Base-by-base conservation (phyloP, 2,888 invertebrate genomes). In the Mesochorus sp. region DNA sequence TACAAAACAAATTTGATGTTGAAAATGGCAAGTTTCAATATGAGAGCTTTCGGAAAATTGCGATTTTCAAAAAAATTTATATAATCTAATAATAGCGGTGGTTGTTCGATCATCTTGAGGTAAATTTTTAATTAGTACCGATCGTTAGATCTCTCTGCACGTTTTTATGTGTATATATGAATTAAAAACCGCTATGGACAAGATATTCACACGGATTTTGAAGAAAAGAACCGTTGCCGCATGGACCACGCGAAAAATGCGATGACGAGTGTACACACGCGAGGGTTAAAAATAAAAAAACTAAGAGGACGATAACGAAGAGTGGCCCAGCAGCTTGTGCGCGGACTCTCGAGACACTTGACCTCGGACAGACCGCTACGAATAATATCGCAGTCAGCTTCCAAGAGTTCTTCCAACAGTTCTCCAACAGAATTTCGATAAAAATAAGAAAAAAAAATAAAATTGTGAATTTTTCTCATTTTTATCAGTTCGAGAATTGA, bases 181-280 rank as follows among this genome's bases (percentile, higher is more conserved):
- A 12, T 17, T n/a, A 31, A 28, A 53, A 17, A 31, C n/a, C 49
- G 42, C n/a, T n/a, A 21, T 42, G 53, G 59, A 10, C 28, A 21
- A 55, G 62, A 55, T 64, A 49, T 14, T 10, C 2, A 28, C n/a
- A 42, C n/a, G 39, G 31, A 61, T 71, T 71, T 72, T 37, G 37
- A 53, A 10, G 37, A 37, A 75, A 75, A 75, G 68, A 55, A 75
- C 75, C 68, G 75, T 76, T 74, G 21, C 2, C 53, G 51, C 31
- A 31, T 42, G 59, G 67, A 59, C 73, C 28, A 61, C 61, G 74
- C 67, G 53, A 53, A 61, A 5, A 74, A 44, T 49, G 61, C 24
- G 57, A 49, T 24, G 62, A 57, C 24, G 57, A 31, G 24, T 59
- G 31, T 59, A 21, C 37, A 39, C 24, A 6, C 5, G 24, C 37